Evolutionary conservation across 2,797 vertebrate genomes (phyloP).

Genomic region (Morelia viridis): DNA sequence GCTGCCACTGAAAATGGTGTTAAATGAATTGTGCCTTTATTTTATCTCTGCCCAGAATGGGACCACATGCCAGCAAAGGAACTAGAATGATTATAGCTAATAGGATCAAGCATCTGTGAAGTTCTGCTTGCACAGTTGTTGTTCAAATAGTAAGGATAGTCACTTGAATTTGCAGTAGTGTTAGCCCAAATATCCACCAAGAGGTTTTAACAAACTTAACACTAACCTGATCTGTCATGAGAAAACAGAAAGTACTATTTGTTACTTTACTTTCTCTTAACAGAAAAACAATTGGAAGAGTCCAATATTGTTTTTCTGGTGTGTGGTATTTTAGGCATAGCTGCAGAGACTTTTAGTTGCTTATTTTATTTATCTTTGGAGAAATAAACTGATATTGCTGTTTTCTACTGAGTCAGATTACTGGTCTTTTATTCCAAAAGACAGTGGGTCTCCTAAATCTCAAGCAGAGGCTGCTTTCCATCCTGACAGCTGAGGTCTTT

Average conservation of each 20-base stretch:
- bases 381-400: not conserved
- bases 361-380: not conserved
- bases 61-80: constrained; percentile 27
- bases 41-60: constrained; percentile 41
- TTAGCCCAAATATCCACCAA: not conserved
- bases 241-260: not conserved
- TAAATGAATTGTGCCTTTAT: constrained; percentile 51
- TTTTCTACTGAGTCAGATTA: not conserved
- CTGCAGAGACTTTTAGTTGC: not conserved
- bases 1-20: constrained; percentile 36
- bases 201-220: not conserved
- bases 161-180: constrained; percentile 23
- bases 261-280: constrained; percentile 15
- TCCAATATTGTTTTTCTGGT: not conserved
- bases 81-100: constrained; percentile 33
- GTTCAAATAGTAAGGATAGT: constrained; percentile 17
- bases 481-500: not conserved
- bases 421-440: not conserved
- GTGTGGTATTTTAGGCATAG: not conserved
- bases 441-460: not conserved
- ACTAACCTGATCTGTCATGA: not conserved
- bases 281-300: not conserved
- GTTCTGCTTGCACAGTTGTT: constrained; percentile 40
- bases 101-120: constrained; percentile 44
- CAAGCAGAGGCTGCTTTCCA: too few relatives aligned